Percentiles rank a stretch among this genome's conserved stretches.
Evolutionary conservation across 2,797 vertebrate genomes (phyloP).

Genomic region (Malurus splendens): DNA sequence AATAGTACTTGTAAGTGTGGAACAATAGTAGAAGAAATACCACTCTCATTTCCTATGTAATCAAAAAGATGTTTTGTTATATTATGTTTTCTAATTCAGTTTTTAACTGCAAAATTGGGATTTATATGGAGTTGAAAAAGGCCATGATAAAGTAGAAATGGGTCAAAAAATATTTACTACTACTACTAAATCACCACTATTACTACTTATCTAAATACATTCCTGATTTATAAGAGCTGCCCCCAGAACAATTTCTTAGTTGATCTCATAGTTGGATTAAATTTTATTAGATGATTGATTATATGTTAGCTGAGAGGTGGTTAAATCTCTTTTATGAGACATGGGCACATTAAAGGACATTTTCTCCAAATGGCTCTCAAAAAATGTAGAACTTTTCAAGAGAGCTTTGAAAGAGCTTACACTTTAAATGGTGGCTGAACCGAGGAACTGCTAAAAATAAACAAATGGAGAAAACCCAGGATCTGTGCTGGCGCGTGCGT

Average conservation of each 20-base stretch:
- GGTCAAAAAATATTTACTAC: conserved; percentile 19
- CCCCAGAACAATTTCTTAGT: not conserved
- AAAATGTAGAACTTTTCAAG: not conserved
- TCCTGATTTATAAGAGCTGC: conserved; percentile 17
- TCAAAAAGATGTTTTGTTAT: not conserved
- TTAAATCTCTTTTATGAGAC: not conserved
- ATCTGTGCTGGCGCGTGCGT: rapidly evolving
- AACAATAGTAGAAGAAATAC: conserved; percentile 19
- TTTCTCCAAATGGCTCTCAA: not conserved
- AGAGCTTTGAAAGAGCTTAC: not conserved
- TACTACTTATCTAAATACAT: not conserved
- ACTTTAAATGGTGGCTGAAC: not conserved
- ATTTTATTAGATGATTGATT: conserved; percentile 13
- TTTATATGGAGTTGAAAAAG: conserved; percentile 15
- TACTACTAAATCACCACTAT: not conserved
- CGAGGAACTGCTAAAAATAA: not conserved
- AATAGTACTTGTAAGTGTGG: not conserved
- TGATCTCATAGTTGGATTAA: conserved; percentile 7
- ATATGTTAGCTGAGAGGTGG: not conserved
- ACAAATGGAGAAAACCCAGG: not conserved
- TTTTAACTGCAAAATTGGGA: conserved; percentile 11
- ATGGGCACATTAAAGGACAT: not conserved
- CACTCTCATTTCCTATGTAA: conserved; percentile 23
- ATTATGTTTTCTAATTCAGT: conserved; percentile 48
- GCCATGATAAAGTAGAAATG: conserved; percentile 23